Conservation (phyloP, 2,797 vertebrate species). For the Halcyon badia region DNA sequence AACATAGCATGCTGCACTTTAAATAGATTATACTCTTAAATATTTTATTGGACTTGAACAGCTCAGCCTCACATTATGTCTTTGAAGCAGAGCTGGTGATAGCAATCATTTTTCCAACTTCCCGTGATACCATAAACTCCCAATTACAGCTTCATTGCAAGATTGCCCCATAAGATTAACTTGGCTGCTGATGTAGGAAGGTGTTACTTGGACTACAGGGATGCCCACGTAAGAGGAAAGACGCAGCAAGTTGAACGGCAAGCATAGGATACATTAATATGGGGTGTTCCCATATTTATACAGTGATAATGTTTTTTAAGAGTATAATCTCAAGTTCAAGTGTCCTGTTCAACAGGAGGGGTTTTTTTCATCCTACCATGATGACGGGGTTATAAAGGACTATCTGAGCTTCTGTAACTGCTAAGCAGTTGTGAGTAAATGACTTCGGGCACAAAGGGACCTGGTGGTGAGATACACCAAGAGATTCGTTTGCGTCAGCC, state of each 20-base stretch:
- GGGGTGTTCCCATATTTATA: background rate
- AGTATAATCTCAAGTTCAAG: background rate
- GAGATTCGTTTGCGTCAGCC: background rate
- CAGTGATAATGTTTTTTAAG: background rate
- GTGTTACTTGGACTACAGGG: background rate
- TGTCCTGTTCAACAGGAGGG: background rate
- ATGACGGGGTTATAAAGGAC: background rate
- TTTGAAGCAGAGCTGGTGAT: background rate
- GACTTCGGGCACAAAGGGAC: background rate
- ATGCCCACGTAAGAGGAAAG: rapidly evolving
- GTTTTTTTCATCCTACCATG: background rate
- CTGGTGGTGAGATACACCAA: background rate
- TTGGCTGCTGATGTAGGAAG: background rate
- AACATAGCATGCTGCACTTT: background rate
- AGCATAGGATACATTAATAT: background rate
- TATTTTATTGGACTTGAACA: background rate
- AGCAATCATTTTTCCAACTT: background rate
- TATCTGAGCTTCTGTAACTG: background rate
- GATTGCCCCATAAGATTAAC: background rate
- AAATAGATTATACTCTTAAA: conserved; percentile 18
- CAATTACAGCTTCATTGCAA: background rate
- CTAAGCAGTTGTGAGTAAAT: background rate
- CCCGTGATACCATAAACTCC: background rate
- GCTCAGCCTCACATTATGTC: background rate
- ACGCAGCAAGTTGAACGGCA: background rate